Evolutionary conservation across 1,140 invertebrate genomes (phyloP), one percentile per base, ranked within the genome.

Genomic region (Andricus grossulariae): DNA sequence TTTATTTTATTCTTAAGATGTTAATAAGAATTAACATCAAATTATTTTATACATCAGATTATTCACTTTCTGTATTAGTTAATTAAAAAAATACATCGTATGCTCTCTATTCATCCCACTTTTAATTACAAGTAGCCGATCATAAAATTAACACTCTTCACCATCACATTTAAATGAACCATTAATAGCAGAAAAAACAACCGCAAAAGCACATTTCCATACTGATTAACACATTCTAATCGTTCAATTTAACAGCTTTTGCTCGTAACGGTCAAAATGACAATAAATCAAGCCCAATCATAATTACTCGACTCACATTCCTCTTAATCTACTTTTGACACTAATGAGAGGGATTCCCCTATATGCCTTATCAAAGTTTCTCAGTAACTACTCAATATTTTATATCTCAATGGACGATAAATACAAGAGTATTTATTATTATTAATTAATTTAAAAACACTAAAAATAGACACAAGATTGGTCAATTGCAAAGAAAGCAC

Each of bases 311-410:
- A 66, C 60, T 66, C 32, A 18, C 19, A 39, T 16, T 25, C 4
- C 60, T 39, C 6, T 66, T 66, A 66, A 66, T 66, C 60, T 66
- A 66, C 60, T 66, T 39, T 32, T 66, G 60, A 66, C 60, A 39
- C 25, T 66, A 66, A 66, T 32, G 21, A 66, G 60, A 39, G 21
- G 15, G 60, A 66, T 39, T 66, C 32, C 60, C 10, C 39, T 45
- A 1, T 11, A 45, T 10, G 15, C 15, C 5, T 66, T 66, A 66
- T 66, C 60, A 66, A 12, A n/a, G 0, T n/a, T 66, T 7, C 32
- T 66, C 32, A 66, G 60, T 45, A 66, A 45, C 45, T 66, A 66
- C 25, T 66, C 25, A 4, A n/a, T 45, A 66, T 66, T n/a, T 66
- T 66, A n/a, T 39, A 66, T 32, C 2, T 6, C 0, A 3, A 66